Base-by-base conservation (phyloP, 1,140 invertebrate species). In the Tetragnatha versicolor region DNA sequence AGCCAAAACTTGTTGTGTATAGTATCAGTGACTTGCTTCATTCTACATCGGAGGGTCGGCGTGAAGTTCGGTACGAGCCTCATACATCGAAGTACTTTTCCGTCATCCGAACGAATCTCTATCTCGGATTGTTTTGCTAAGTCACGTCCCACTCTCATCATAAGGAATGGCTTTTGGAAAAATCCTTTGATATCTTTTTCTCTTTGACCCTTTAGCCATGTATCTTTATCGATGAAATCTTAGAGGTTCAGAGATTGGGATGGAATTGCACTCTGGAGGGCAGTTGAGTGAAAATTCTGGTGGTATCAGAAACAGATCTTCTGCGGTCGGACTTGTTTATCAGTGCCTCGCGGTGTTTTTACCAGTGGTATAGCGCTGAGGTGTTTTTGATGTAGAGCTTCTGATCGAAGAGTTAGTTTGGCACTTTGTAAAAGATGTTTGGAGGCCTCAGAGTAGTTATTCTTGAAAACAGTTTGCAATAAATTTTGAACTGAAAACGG, bases 201-300 rank as follows among this genome's bases (percentile, higher is more conserved):
- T 45, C 42, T 45, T 45, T 45, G 42, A 45, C 42, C 42, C 42
- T n/a, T 45, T 45, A 45, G 42, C 42, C 42, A 33, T 68, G 25
- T 47, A 68, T 68, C 42, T 68, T 33, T 68, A 68, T 68, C 65
- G 45, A 49, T 51, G 65, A 68, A 68, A 68, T 68, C 65, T 68
- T 51, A 35, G 45, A n/a, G 27, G 25, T 33, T 25, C 33, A 17
- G 45, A 51, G 45, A 68, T 39, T 42, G 35, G 35, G 22, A 2
- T 20, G 37, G 25, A 3, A 33, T 10, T 20, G 27, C 14, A 33
- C 65, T 51, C 65, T 4, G 6, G 65, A 7, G 65, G 29, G 65
- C 65, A 68, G 42, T 68, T 68, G 45, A 51, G 65, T 68, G 65
- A 68, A 68, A 68, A 68, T 68, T 51, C 29, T 31, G 22, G 37